These are phyloP conservation scores for Notarius lentiginosus DNA, from an alignment of 2,113 vertebrate species.

Conservation along the genomic window DNA sequence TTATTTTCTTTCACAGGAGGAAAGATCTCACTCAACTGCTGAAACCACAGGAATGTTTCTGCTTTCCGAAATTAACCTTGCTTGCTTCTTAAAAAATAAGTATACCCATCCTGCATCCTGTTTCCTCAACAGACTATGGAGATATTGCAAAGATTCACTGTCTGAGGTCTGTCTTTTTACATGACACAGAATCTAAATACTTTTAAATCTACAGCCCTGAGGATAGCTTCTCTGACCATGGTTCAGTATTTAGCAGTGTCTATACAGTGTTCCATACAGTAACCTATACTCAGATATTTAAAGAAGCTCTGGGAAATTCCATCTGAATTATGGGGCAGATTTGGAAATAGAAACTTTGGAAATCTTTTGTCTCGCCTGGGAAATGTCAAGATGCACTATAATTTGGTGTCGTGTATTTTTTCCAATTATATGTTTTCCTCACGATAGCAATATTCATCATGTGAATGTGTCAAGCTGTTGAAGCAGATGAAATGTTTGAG, in stretches of 20 bases:
- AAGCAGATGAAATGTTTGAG: constrained; percentile 18
- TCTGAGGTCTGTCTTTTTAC: constrained; percentile 59
- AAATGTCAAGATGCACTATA: constrained; percentile 41
- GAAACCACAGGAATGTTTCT: constrained; percentile 64
- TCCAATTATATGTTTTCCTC: constrained; percentile 39
- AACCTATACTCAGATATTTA: constrained; percentile 65
- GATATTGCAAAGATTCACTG: constrained; percentile 36
- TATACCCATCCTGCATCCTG: constrained; percentile 59
- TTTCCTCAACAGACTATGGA: constrained; percentile 53
- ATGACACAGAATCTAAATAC: constrained; percentile 63
- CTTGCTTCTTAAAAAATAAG: constrained; percentile 64
- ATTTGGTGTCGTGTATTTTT: constrained; percentile 55
- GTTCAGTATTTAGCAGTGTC: constrained; percentile 33
- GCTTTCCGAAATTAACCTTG: constrained; percentile 46
- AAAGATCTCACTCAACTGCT: constrained; percentile 49
- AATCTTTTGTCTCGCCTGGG: constrained; percentile 45
- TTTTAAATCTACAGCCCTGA: constrained; percentile 38
- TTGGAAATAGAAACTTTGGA: constrained; percentile 43
- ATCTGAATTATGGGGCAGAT: constrained; percentile 36
- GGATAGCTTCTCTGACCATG: constrained; percentile 47
- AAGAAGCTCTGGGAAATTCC: constrained; percentile 66
- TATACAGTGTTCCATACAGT: constrained; percentile 9
- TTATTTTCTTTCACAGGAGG: constrained; percentile 16
- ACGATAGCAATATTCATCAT: constrained; percentile 28
- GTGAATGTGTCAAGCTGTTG: constrained; percentile 37